Conservation (phyloP, 1,140 invertebrate genomes). For the Zeugodacus cucurbitae region DNA sequence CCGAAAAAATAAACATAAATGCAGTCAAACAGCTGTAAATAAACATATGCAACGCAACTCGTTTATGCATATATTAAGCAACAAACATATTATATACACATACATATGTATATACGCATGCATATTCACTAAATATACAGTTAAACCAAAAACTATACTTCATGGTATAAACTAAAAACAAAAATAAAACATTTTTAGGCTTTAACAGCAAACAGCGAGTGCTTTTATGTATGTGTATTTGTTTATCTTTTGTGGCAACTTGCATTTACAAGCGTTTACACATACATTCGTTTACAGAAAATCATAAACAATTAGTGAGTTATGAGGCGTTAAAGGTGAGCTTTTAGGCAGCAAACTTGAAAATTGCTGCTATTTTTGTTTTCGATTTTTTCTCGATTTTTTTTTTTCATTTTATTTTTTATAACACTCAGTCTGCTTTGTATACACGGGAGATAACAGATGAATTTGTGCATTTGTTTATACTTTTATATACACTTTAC, state of each 20-base stretch:
- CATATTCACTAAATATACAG: neutral
- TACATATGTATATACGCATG: neutral
- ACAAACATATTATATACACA: neutral
- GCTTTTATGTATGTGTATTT: neutral
- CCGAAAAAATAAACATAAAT: neutral
- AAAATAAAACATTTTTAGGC: neutral
- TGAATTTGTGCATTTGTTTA: neutral
- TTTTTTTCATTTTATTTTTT: neutral
- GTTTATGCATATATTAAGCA: too few species aligned
- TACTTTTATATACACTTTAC: neutral
- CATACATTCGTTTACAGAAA: neutral
- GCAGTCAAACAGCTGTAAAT: neutral
- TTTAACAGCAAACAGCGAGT: neutral
- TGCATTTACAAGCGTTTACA: neutral
- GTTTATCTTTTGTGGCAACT: neutral
- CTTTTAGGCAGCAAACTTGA: neutral
- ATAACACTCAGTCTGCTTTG: neutral
- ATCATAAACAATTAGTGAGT: constrained; percentile 27
- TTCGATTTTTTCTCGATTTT: neutral
- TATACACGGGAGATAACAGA: neutral
- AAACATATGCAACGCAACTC: neutral
- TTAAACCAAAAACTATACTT: neutral
- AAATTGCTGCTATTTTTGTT: neutral
- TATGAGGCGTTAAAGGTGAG: constrained; percentile 23
- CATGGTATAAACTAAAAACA: neutral